phyloP scores from a whole-genome alignment of 2,113 vertebrate species.

The Xenopus borealis region DNA sequence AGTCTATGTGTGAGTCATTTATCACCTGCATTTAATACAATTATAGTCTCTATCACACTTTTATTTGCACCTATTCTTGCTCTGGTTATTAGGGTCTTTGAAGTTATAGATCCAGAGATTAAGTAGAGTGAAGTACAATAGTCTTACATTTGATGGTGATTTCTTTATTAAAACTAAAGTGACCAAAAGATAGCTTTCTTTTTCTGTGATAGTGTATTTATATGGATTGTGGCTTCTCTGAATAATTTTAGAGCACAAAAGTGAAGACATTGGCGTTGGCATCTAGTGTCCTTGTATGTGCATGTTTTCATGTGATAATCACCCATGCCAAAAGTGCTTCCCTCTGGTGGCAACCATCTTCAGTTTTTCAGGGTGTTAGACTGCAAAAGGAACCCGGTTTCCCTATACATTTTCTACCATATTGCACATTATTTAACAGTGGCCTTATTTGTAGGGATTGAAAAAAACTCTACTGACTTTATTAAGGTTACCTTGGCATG shows the following conservation, averaged over 20 bases:
- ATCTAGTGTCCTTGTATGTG: no score
- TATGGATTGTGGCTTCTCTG: conserved; percentile 12
- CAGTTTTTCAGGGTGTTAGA: no score
- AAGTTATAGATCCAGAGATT: conserved; percentile 31
- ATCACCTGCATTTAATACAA: conserved; percentile 77
- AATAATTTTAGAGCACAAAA: conserved; percentile 12
- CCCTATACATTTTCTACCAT: no score
- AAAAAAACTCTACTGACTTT: no score
- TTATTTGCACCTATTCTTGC: conserved; percentile 51
- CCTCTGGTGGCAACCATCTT: no score
- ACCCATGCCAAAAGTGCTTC: no score
- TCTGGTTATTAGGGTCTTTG: conserved; percentile 50
- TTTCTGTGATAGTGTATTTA: conserved; percentile 9
- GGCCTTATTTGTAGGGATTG: no score
- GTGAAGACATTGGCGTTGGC: neutral
- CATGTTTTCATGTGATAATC: no score
- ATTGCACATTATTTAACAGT: no score
- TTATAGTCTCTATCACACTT: conserved; percentile 65
- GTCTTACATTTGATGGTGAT: conserved; percentile 28
- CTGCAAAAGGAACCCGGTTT: no score
- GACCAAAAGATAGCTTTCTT: conserved; percentile 17
- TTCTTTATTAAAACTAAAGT: conserved; percentile 20
- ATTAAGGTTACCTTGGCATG: no score
- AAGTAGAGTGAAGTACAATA: conserved; percentile 22
- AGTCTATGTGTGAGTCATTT: conserved; percentile 78